phyloP scores from a whole-genome alignment of 2,797 vertebrate genomes.

The Xerus rutilus region DNA sequence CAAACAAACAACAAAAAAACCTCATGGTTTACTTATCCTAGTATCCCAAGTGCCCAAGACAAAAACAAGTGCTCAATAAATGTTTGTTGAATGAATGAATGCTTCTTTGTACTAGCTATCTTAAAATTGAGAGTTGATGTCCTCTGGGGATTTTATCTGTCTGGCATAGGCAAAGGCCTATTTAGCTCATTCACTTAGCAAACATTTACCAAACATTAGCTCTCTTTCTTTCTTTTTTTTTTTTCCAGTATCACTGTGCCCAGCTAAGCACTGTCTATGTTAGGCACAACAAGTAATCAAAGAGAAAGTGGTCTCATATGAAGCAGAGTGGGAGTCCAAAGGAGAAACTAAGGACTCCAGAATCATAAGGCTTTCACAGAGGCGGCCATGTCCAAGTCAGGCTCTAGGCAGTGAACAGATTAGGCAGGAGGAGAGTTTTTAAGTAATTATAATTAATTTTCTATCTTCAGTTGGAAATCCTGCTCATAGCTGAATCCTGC shows the following conservation, averaged over 20 bases:
- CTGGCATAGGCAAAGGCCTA: not conserved
- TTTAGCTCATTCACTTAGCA: not conserved
- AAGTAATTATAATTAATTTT: not conserved
- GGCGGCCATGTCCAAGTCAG: not conserved
- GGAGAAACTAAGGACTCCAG: not conserved
- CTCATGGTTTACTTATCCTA: not conserved
- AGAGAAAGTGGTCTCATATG: not conserved
- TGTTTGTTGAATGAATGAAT: not conserved
- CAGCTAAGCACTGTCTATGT: not conserved
- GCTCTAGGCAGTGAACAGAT: not conserved
- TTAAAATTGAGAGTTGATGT: not conserved
- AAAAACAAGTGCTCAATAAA: not conserved
- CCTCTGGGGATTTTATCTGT: constrained; percentile 34
- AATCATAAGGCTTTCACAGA: not conserved
- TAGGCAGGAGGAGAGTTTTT: not conserved
- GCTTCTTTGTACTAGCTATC: not conserved
- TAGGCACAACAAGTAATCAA: not conserved
- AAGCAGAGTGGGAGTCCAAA: not conserved
- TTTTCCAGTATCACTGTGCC: not conserved
- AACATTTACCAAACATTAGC: not conserved
- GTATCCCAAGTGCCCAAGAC: not conserved
- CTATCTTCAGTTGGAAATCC: not conserved
- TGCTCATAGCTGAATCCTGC: not conserved
- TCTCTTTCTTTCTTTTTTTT: not conserved
- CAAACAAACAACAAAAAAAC: not conserved